Evolutionary conservation across 2,888 invertebrate genomes (phyloP).

Genomic region (Leucozona laternaria): DNA sequence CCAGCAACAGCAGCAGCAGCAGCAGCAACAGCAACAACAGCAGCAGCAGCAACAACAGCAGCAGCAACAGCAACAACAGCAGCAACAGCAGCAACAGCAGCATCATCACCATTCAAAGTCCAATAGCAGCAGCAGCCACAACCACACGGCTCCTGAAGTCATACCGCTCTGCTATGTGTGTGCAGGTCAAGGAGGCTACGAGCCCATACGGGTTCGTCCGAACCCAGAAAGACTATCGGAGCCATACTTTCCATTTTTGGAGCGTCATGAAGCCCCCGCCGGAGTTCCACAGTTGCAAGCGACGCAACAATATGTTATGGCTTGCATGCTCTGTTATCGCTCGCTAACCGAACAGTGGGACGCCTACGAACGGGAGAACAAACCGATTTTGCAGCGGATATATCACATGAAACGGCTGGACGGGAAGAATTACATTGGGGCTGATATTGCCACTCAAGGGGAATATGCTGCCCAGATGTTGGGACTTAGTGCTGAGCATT

Average conservation of each 20-base stretch:
- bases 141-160: constrained; percentile 76
- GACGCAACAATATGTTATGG: constrained; percentile 86
- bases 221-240: constrained; percentile 89
- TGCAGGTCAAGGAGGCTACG: constrained; percentile 88
- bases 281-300: constrained; percentile 85
- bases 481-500: constrained; percentile 88
- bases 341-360: constrained; percentile 96
- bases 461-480: constrained; percentile 96
- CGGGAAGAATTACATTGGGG: constrained; percentile 94
- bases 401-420: constrained; percentile 97
- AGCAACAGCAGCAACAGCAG: constrained; percentile 74
- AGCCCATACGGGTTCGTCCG: constrained; percentile 87
- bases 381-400: constrained; percentile 93
- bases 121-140: constrained; percentile 66
- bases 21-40: constrained; percentile 71
- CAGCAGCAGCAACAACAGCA: constrained; percentile 67
- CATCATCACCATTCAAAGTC: constrained; percentile 65
- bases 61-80: constrained; percentile 67
- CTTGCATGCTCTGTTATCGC: constrained; percentile 94
- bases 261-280: constrained; percentile 93
- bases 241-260: constrained; percentile 96
- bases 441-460: constrained; percentile 94
- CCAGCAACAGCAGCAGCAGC: constrained; percentile 73
- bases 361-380: constrained; percentile 92
- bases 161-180: constrained; percentile 88